phyloP scores from a whole-genome alignment of 2,888 invertebrate species.

The Acanthoscelides obtectus region DNA sequence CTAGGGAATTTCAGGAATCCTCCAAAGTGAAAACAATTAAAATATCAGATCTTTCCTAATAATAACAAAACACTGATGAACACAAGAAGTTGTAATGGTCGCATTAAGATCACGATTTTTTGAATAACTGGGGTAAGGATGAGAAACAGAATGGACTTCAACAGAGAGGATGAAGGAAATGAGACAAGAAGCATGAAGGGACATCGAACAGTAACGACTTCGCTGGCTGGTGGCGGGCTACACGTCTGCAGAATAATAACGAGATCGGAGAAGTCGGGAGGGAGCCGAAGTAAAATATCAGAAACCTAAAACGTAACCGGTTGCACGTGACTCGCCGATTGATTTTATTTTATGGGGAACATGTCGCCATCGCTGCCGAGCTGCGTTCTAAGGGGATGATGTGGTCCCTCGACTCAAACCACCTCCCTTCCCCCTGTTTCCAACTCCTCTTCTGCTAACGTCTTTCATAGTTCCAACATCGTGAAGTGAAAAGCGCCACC shows the following conservation, averaged over 20 bases:
- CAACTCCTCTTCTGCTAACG: no score
- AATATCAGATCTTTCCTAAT: no score
- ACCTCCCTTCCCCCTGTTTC: neutral
- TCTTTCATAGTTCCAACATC: no score
- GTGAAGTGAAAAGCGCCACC: no score
- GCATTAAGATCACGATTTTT: no score
- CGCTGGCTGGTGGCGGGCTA: slow-evolving; percentile 11
- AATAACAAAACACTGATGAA: no score
- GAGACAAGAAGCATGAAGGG: neutral
- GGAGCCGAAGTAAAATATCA: slow-evolving; percentile 46
- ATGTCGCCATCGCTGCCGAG: neutral
- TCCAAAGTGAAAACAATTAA: no score
- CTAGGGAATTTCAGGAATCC: no score
- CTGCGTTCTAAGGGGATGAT: neutral
- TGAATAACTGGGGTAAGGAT: no score
- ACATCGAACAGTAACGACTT: neutral
- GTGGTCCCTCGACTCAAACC: neutral
- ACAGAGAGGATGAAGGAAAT: neutral
- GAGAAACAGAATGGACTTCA: no score
- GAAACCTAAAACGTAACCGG: slow-evolving; percentile 47
- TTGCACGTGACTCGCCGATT: slow-evolving; percentile 49
- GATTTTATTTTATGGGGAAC: slow-evolving; percentile 45
- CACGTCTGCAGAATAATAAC: slow-evolving; percentile 46
- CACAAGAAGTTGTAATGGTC: no score
- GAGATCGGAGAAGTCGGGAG: slow-evolving; percentile 24